phyloP scores from a whole-genome alignment of 2,888 invertebrate genomes.

The Odontothrips loti region DNA sequence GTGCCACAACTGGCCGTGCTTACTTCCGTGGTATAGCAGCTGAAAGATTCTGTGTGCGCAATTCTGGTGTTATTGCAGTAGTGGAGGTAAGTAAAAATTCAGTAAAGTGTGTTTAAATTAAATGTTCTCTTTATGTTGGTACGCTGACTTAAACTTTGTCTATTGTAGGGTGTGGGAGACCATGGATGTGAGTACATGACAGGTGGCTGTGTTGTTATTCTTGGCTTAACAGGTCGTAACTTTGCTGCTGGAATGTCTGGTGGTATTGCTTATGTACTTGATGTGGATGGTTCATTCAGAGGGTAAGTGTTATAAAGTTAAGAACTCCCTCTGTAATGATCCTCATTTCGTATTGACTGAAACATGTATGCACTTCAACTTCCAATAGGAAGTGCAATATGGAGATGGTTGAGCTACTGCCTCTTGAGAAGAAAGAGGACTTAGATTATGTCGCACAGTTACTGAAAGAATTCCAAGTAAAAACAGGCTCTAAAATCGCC shows the following conservation, averaged over 20 bases:
- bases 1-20: slow-evolving; percentile 90
- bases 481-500: slow-evolving; percentile 86
- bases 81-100: slow-evolving; percentile 61
- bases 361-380: too few species aligned
- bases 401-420: slow-evolving; percentile 91
- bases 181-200: slow-evolving; percentile 99
- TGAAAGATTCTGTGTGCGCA: slow-evolving; percentile 96
- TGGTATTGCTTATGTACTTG: slow-evolving; percentile 87
- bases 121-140: too few species aligned
- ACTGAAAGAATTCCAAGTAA: slow-evolving; percentile 76
- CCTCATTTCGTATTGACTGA: too few species aligned
- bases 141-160: neutral
- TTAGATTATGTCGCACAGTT: slow-evolving; percentile 68
- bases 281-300: slow-evolving; percentile 77
- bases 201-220: slow-evolving; percentile 82
- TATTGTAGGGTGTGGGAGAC: slow-evolving; percentile 81
- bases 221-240: slow-evolving; percentile 93
- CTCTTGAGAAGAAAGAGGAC: slow-evolving; percentile 74
- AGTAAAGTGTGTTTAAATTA: neutral
- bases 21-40: slow-evolving; percentile 96
- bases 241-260: slow-evolving; percentile 99
- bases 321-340: slow-evolving; percentile 2
- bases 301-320: slow-evolving; percentile 45
- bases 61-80: slow-evolving; percentile 93
- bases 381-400: slow-evolving; percentile 86